Evolutionary conservation across 2,113 vertebrate species (phyloP), one percentile per base, ranked within the genome.

Genomic region (Tetraodon nigroviridis): DNA sequence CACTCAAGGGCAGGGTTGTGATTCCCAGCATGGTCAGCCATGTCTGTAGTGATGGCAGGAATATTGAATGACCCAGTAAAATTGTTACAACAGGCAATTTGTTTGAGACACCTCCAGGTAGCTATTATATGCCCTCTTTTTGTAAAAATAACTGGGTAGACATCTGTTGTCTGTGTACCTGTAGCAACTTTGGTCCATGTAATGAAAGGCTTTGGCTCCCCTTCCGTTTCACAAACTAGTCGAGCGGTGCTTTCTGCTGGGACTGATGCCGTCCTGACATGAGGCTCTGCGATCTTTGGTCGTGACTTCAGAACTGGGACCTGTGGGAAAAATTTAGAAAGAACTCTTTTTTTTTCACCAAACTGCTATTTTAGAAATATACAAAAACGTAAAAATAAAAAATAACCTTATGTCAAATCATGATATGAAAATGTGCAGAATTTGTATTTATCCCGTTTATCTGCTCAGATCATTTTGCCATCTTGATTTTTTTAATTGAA

Each of bases 131-230:
- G 32, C 10, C 32, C 11, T 11, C 10, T 37, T 11, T 29, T 37
- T 37, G 11, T 37, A 37, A 2, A 37, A 37, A 37, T 37, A 37
- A 37, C 12, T 58, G n/a, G 24, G 48, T 54, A 29, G 42, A 68
- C 60, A 32, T 48, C 7, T 22, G 51, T 14, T 44, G 6, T 53
- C 5, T 59, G 27, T 22, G 58, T 87, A 98, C 96, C 96, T 92
- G 95, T 95, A 63, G 95, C 90, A 1, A 93, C 84, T 81, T 97
- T 97, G 42, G 93, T 98, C 96, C 96, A 99, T 49, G 91, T 93
- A 57, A 98, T 66, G 44, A 88, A 82, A 21, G 96, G 94, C 51
- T 84, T 90, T 0, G 95, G 96, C 1, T 93, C 89, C 37, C 96
- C 96, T 3, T 78, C 67, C 18, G 93, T 89, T 63, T 93, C 91